Base-by-base conservation (phyloP, 2,113 vertebrate genomes). In the Triplophysa tibetana region DNA sequence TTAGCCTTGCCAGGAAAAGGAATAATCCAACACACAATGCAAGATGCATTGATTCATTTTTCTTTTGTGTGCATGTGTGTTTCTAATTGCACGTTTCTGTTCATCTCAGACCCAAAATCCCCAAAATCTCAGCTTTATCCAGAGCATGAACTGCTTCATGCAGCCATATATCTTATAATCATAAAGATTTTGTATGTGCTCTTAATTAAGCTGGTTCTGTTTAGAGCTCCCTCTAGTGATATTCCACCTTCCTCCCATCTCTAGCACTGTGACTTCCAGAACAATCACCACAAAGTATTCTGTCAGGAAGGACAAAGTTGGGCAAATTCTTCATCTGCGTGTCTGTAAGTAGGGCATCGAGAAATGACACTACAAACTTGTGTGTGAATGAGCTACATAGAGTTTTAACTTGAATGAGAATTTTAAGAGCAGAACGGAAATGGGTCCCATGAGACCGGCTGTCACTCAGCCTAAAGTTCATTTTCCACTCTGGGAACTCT, bases 391-490 rank as follows among this genome's bases (percentile, higher is more conserved):
- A 81, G 73, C 58, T 66, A 72, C 79, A 80, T 69, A 62, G 63
- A 68, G 68, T 66, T 50, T 33, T 84, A 78, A 81, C 24, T 74
- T 81, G 65, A 77, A 73, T 73, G 62, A 72, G 48, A 17, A 63
- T 62, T 76, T 3, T 19, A 80, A 68, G 62, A 67, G 68, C 43
- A 50, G 75, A 67, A 72, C 68, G 43, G 45, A 54, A 78, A 41
- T 56, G 19, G 9, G 24, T 79, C 58, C 62, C 80, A 52, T 23
- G 76, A 82, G 68, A 60, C 52, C 5, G 45, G 56, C 52, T 65
- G 14, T 82, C 77, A 66, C 62, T 80, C 80, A 64, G 26, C 77
- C 41, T 84, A 84, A 84, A 84, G 82, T 84, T 84, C 82, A 84
- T 16, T 67, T 24, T 73, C 54, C 68, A 81, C 82, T 23, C 13